phyloP scores from a whole-genome alignment of 2,113 vertebrate species.

The Spea multiplicata region DNA sequence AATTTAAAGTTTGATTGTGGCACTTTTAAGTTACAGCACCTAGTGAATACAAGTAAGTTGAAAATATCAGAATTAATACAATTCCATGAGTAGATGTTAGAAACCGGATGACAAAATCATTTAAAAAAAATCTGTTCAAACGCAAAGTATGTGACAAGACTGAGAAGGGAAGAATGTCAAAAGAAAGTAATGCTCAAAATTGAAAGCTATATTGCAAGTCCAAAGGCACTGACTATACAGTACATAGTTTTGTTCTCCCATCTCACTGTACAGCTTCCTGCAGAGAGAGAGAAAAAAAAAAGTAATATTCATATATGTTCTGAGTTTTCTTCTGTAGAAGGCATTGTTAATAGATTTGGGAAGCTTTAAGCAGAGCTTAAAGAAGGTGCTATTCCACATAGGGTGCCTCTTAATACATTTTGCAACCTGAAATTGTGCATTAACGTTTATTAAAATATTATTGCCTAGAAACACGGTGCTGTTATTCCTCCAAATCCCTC shows the following conservation, averaged over 20 bases:
- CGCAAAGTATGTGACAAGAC: background rate
- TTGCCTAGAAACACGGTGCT: too few species aligned
- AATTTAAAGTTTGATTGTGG: constrained; percentile 22
- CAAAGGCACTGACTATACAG: constrained; percentile 88
- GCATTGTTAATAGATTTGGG: too few species aligned
- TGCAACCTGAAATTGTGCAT: too few species aligned
- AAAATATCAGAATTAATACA: background rate
- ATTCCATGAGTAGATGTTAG: background rate
- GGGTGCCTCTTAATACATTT: too few species aligned
- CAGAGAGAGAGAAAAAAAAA: background rate
- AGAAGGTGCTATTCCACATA: too few species aligned
- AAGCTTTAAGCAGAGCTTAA: too few species aligned
- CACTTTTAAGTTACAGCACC: constrained; percentile 43
- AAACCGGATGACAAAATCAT: constrained; percentile 17
- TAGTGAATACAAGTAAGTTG: constrained; percentile 15
- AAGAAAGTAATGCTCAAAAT: background rate
- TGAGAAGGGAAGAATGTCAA: constrained; percentile 13
- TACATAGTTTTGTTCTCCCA: constrained; percentile 95
- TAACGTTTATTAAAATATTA: too few species aligned
- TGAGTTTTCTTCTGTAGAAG: too few species aligned
- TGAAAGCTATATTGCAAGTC: constrained; percentile 74
- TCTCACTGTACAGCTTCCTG: constrained; percentile 88
- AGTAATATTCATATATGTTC: background rate
- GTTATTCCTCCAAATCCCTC: too few species aligned
- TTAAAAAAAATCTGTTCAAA: background rate